Evolutionary conservation across 2,888 invertebrate genomes (phyloP), one percentile per base, ranked within the genome.

Genomic region (Villa cingulata): DNA sequence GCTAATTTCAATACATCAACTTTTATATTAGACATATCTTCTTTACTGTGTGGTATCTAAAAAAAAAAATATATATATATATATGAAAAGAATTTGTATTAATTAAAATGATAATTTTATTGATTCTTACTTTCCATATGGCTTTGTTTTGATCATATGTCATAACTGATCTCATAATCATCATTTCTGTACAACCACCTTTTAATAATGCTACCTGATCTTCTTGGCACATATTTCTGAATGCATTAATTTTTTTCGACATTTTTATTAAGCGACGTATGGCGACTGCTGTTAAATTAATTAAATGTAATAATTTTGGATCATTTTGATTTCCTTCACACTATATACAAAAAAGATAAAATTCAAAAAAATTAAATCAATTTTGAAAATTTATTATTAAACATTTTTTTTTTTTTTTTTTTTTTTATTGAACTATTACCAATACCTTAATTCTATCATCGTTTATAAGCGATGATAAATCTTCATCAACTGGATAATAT

Each of bases 131-230:
- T 74, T 85, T 85, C 96, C 96, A 97, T 43, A 84, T 83, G 59
- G 90, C 84, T 56, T 83, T 80, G 56, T 86, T 87, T 39, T 62
- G 59, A 62, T 95, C 91, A 62, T 92, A 97, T 41, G 86, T 87
- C 74, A 89, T 85, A 0, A 89, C 89, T 54, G 95, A 92, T 15
- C 94, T 75, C 45, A 97, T 75, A 49, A 97, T 85, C 81, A 97
- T 85, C 81, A 97, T 86, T 70, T 97, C 96, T 42, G 91, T 92
- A 62, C 92, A 92, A 2, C 95, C 92, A 1, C 94, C 92, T 59
- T 70, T 69, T 5, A 70, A 57, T 37, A 70, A 54, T 18, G 82
- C 79, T 45, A 90, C 81, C 71, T 96, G 95, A 67, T 96, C 95
- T 58, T 89, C 90, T 61, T 94, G 90, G 62, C 90, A 89, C 78